These are phyloP conservation scores for Solea solea DNA, from an alignment of 2,113 vertebrate species.

Conservation along the genomic window DNA sequence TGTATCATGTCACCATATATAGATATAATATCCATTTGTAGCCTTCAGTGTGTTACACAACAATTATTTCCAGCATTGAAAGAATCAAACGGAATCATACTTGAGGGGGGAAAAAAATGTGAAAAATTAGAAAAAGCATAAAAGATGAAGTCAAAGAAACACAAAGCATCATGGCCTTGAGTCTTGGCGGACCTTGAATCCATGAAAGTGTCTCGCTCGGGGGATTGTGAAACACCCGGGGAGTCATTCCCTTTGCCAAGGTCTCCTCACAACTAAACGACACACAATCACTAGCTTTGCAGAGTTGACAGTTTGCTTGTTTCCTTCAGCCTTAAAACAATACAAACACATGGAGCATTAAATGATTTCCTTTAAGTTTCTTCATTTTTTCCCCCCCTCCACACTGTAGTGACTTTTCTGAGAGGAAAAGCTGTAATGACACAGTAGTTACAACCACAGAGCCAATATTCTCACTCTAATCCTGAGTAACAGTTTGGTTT, in stretches of 20 bases:
- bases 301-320: conserved; percentile 34
- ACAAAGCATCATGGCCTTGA: conserved; percentile 20
- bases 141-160: conserved; percentile 3
- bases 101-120: no score
- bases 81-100: not conserved
- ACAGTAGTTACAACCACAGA: no score
- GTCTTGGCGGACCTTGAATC: conserved; percentile 46
- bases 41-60: not conserved
- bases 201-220: conserved; percentile 29
- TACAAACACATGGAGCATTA: conserved; percentile 6
- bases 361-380: conserved; percentile 1
- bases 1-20: no score
- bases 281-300: conserved; percentile 39
- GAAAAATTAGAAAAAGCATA: conserved; percentile 3
- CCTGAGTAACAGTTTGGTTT: no score
- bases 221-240: conserved; percentile 12
- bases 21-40: not conserved
- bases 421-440: not conserved
- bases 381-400: not conserved
- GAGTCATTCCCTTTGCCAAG: conserved; percentile 44
- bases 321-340: conserved; percentile 22
- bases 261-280: conserved; percentile 22
- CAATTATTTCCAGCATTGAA: no score
- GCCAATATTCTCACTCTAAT: no score
- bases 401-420: not conserved